Base-by-base conservation (phyloP, 2,113 vertebrate genomes). In the Brachyhypopomus gauderio region DNA sequence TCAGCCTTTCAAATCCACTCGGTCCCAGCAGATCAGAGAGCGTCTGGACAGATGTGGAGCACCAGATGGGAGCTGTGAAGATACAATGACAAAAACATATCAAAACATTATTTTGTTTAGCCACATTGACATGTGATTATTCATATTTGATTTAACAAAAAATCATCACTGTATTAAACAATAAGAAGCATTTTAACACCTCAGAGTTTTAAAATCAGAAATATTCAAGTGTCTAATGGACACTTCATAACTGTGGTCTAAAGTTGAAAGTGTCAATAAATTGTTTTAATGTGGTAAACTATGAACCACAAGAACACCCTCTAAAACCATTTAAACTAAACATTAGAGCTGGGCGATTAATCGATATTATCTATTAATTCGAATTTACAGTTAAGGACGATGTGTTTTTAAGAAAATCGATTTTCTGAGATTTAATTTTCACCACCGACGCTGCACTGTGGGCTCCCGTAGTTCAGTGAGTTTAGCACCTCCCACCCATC, bases 1-100 rank as follows among this genome's bases (percentile, higher is more conserved):
- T 88, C 83, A 84, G 88, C 82, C 89, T 89, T 86, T 88, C 86
- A n/a, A 84, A 87, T 85, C 90, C 91, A 87, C 91, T 88, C 84
- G 80, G 58, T 84, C 85, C 60, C 80, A 34, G 84, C 80, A 63
- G 86, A 81, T 83, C 82, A 84, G 82, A 73, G 45, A 73, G 75
- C 84, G 87, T 85, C 85, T 81, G 77, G 84, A 78, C 79, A 72
- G 79, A 73, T 72, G 62, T 23, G 25, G 77, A 75, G 78, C 80
- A 27, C 74, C 83, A 77, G 86, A 83, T 76, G 74, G 78, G 58
- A 80, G 45, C 86, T 87, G 81, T 36, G 71, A 74, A 85, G 48
- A 85, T 77, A 85, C 74, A 87, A 76, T 80, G 55, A 75, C 5
- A 71, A 59, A 74, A 74, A 80, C 55, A 17, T 34, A 71, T 75